Percentiles rank a stretch among this genome's conserved stretches.
Conservation (phyloP, 2,888 invertebrate genomes). For the Acleris literana region DNA sequence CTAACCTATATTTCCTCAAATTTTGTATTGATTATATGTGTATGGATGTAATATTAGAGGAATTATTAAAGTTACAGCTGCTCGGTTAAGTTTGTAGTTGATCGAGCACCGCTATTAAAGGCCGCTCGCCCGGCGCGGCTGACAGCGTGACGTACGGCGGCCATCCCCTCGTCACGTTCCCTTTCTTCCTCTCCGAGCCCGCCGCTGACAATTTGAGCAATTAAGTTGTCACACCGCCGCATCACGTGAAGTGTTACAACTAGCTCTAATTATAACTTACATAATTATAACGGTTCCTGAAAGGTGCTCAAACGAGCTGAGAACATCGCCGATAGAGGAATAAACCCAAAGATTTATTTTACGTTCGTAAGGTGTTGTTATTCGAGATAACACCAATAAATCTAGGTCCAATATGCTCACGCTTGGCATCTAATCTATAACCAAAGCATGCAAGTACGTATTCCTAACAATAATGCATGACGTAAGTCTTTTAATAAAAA, state of each 20-base stretch:
- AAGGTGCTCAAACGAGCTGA: neutral
- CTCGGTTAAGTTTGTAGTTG: slow-evolving; percentile 20
- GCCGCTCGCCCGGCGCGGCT: slow-evolving; percentile 5
- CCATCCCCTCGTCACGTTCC: slow-evolving; percentile 51
- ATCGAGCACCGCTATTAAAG: slow-evolving; percentile 16
- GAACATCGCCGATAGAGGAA: neutral
- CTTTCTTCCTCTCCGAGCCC: slow-evolving; percentile 50
- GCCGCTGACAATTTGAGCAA: slow-evolving; percentile 64
- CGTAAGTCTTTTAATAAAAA: too few species aligned
- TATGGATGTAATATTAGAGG: neutral
- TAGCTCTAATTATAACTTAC: slow-evolving; percentile 31
- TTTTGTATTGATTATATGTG: too few species aligned
- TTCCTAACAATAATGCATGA: too few species aligned
- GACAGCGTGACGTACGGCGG: slow-evolving; percentile 37
- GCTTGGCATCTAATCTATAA: too few species aligned
- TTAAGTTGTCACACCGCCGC: slow-evolving; percentile 68
- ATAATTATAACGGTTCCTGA: slow-evolving; percentile 9
- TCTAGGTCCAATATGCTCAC: too few species aligned
- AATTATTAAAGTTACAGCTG: slow-evolving; percentile 5
- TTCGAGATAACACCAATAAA: too few species aligned
- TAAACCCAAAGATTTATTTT: too few species aligned
- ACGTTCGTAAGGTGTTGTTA: too few species aligned
- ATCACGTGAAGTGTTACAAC: slow-evolving; percentile 49
- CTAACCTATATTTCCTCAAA: too few species aligned
- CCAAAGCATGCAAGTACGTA: too few species aligned